These are phyloP conservation scores for Agonum fuliginosum DNA, from an alignment of 2,888 invertebrate genomes.

Conservation along the genomic window DNA sequence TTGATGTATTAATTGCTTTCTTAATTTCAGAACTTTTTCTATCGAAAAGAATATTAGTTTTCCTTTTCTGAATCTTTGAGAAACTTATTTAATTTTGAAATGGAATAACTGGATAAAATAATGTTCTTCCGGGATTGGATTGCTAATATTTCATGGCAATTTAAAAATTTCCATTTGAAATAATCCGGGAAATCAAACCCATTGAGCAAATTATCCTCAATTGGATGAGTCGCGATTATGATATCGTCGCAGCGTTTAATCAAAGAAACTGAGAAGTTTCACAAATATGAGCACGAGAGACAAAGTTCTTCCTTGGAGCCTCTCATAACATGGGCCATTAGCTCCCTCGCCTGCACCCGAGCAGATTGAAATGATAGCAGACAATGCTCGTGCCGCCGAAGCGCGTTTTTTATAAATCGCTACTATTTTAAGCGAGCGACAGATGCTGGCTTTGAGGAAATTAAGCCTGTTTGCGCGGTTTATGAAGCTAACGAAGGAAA, in stretches of 20 bases:
- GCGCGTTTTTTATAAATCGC: constrained; percentile 38
- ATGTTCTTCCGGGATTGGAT: constrained; percentile 28
- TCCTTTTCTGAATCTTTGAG: no score
- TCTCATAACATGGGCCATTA: constrained; percentile 38
- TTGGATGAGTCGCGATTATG: constrained; percentile 29
- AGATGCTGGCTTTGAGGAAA: constrained; percentile 41
- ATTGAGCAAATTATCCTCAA: constrained; percentile 36
- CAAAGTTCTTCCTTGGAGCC: constrained; percentile 1
- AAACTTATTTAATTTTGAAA: no score
- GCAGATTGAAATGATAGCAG: constrained; percentile 42
- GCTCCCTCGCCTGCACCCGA: constrained; percentile 38
- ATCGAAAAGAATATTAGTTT: no score
- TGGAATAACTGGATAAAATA: neutral
- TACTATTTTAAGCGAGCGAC: constrained; percentile 31
- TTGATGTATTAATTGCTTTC: no score
- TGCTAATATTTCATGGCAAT: constrained; percentile 35
- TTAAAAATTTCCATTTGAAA: constrained; percentile 43
- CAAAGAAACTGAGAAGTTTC: constrained; percentile 8
- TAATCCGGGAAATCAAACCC: constrained; percentile 26
- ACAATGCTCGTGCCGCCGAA: constrained; percentile 14
- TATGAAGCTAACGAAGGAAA: constrained; percentile 44
- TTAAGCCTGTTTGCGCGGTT: constrained; percentile 40
- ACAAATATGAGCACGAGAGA: constrained; percentile 31
- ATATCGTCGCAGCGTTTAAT: constrained; percentile 25
- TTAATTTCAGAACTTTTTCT: no score